Base-by-base conservation (phyloP, 2,888 invertebrate genomes). In the Cataglyphis rosenhaueri region DNA sequence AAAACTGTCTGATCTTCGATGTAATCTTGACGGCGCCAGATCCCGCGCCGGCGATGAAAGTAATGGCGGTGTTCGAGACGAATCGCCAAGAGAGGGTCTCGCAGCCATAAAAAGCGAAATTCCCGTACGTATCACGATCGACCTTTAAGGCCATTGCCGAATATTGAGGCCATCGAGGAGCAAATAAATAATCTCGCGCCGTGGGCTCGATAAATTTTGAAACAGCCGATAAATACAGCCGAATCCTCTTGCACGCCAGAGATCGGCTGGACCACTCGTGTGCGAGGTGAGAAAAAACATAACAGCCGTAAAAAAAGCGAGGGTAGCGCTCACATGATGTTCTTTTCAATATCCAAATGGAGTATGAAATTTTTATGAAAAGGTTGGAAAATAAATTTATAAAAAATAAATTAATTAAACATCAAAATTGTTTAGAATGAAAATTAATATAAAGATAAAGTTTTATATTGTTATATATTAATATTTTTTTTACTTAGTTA, bases 201-300 rank as follows among this genome's bases (percentile, higher is more conserved):
- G 8, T 44, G 59, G 57, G 18, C 5, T 44, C 57, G 68, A 78
- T 78, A 78, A 76, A 78, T 70, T 78, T 70, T n/a, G 12, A 41
- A 78, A 78, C 59, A 8, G 48, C 25, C 15, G 29, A 66, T 65
- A 68, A 18, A 66, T 32, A 32, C 1, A 25, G 18, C 18, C 44
- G 9, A 9, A 21, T 55, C 29, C 21, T 25, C 18, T 64, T 3
- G 9, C 6, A 35, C 10, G 2, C 52, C 9, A 21, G 6, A 44
- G 38, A n/a, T 10, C 15, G 25, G 12, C 15, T 32, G 0, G 9
- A 29, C 25, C 1, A 18, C 12, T 25, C 10, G 15, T 32, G n/a
- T n/a, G 35, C 21, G n/a, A 35, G 10, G 6, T 18, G 18, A 64
- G 9, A 41, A 66, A 65, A 66, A 66, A 41, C 5, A 29, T 10